Conservation (phyloP, 2,113 vertebrate genomes). For the Lampris megalopsis region DNA sequence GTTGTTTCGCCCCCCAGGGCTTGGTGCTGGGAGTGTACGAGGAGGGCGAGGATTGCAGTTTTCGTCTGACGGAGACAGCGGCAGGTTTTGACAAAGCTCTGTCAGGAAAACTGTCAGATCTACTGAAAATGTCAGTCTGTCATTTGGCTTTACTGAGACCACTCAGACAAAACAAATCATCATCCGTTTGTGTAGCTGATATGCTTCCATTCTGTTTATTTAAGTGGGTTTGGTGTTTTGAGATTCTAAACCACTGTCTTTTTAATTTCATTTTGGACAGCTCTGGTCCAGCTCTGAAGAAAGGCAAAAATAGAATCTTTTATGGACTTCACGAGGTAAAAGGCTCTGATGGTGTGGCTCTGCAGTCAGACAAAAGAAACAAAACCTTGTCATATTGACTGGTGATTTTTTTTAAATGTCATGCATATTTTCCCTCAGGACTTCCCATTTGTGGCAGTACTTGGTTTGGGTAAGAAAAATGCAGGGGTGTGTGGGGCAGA, state of each 20-base stretch:
- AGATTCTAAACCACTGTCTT: not conserved
- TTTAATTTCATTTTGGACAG: conserved; percentile 71
- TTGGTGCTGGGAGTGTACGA: conserved; percentile 92
- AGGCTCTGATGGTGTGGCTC: not conserved
- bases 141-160: too few species aligned
- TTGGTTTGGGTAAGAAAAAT: conserved; percentile 88
- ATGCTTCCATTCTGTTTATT: not conserved
- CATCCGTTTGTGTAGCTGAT: too few species aligned
- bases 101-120: conserved; percentile 88
- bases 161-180: too few species aligned
- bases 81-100: conserved; percentile 85
- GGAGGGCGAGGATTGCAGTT: conserved; percentile 78
- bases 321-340: conserved; percentile 93
- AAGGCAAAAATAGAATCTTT: conserved; percentile 92
- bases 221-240: not conserved
- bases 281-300: conserved; percentile 91
- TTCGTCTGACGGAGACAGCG: conserved; percentile 86
- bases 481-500: conserved; percentile 87
- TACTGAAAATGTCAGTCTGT: conserved; percentile 86
- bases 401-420: not conserved
- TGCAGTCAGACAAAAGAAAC: not conserved
- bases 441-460: conserved; percentile 89
- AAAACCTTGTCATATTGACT: not conserved
- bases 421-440: conserved; percentile 78
- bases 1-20: conserved; percentile 78